A percentile compares a stretch with the other conserved stretches of the same genome.
Evolutionary conservation across 2,797 vertebrate genomes (phyloP).

Genomic region (Iguana delicatissima): DNA sequence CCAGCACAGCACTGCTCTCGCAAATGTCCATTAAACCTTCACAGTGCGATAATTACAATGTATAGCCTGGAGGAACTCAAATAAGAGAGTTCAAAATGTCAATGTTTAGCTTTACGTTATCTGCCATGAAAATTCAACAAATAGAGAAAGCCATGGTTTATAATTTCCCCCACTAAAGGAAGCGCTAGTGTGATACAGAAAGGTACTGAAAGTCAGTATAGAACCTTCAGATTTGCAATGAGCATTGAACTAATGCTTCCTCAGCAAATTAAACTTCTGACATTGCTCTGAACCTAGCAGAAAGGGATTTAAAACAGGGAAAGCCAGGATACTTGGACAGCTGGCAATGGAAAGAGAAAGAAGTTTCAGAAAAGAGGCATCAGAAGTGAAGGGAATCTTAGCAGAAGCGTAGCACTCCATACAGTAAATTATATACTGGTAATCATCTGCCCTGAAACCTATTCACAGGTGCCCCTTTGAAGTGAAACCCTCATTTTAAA

Average conservation of each 20-base stretch:
- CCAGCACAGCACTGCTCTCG: conserved; percentile 3
- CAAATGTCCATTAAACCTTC: conserved; percentile 32
- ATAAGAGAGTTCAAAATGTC: conserved; percentile 38
- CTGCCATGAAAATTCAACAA: conserved; percentile 23
- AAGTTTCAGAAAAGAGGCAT: not conserved
- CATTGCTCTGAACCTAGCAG: not conserved
- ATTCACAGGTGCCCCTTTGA: not conserved
- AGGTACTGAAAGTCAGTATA: not conserved
- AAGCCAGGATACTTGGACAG: not conserved
- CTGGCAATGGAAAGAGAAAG: not conserved
- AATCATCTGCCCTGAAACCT: not conserved
- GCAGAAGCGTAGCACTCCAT: too few species aligned
- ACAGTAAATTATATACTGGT: not conserved
- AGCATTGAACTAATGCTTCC: conserved; percentile 4
- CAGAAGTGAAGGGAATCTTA: not conserved
- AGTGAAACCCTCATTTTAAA: not conserved
- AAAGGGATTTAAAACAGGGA: not conserved
- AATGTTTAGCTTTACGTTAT: conserved; percentile 18
- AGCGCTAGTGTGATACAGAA: not conserved
- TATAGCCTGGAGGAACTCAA: conserved; percentile 41
- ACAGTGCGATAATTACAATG: conserved; percentile 36
- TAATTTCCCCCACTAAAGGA: not conserved
- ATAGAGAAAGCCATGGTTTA: not conserved
- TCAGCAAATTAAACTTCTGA: not conserved
- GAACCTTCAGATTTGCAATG: not conserved